phyloP scores from a whole-genome alignment of 2,797 vertebrate genomes.

The Chloroceryle amazona region DNA sequence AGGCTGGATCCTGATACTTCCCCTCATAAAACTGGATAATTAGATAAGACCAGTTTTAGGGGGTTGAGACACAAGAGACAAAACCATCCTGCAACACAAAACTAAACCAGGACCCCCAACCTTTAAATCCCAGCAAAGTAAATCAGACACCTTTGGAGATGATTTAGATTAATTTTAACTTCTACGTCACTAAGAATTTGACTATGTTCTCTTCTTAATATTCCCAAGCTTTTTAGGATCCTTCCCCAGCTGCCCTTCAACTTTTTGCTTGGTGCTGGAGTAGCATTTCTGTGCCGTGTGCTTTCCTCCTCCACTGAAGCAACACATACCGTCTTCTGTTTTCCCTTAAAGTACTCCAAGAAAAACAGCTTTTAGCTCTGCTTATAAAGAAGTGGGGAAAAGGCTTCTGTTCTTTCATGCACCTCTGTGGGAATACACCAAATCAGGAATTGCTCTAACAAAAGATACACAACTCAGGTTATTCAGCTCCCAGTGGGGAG shows the following conservation, averaged over 20 bases:
- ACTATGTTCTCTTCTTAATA: neutral
- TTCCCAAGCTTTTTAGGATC: neutral
- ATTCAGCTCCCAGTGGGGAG: neutral
- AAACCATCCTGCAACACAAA: neutral
- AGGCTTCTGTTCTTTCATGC: neutral
- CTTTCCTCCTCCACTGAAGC: neutral
- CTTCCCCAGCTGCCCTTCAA: neutral
- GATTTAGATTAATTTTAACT: neutral
- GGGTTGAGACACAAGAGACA: neutral
- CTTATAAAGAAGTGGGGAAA: neutral
- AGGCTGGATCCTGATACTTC: neutral
- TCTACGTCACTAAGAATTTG: neutral
- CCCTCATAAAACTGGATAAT: neutral
- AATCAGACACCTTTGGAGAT: neutral
- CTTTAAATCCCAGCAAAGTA: neutral
- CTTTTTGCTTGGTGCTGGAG: neutral
- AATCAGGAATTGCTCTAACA: neutral
- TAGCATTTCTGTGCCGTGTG: rapidly evolving
- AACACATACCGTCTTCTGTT: neutral
- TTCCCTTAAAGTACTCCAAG: neutral
- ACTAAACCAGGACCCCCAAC: rapidly evolving
- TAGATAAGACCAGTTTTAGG: neutral
- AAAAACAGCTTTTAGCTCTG: neutral
- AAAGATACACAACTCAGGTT: neutral
- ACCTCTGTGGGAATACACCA: neutral